Evolutionary conservation across 2,888 invertebrate species (phyloP).

Genomic region (Pyrocoelia pectoralis): DNA sequence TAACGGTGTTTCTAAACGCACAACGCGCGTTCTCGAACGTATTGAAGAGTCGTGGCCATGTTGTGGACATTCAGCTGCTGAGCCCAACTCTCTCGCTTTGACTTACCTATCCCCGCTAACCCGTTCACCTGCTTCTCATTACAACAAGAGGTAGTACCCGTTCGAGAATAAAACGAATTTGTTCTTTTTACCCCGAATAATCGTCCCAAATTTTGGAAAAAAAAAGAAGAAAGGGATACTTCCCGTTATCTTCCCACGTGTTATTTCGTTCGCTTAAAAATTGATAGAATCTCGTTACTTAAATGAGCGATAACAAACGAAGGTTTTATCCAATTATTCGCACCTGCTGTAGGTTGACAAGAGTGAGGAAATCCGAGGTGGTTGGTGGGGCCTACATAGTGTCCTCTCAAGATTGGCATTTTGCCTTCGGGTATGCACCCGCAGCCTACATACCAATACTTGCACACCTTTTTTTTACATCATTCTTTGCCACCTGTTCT

Average conservation of each 20-base stretch:
- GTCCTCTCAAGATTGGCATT: constrained; percentile 36
- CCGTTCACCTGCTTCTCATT: constrained; percentile 48
- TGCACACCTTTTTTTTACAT: constrained; percentile 37
- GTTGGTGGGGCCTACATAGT: constrained; percentile 26
- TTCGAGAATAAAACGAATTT: constrained; percentile 13
- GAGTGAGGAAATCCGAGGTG: constrained; percentile 16
- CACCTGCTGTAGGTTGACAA: constrained; percentile 35
- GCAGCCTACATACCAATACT: constrained; percentile 34
- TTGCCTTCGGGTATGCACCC: constrained; percentile 33
- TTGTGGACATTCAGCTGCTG: constrained; percentile 41
- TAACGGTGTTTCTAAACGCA: constrained; percentile 9
- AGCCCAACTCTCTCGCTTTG: constrained; percentile 29
- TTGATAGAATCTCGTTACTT: no score
- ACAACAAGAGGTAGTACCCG: constrained; percentile 16
- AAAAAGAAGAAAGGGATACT: neutral
- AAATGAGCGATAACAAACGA: neutral
- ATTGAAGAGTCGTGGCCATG: constrained; percentile 43
- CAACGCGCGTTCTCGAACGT: constrained; percentile 26
- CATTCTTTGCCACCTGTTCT: constrained; percentile 26
- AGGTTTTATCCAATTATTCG: constrained; percentile 3
- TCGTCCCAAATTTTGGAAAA: no score
- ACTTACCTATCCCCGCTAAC: constrained; percentile 41
- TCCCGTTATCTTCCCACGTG: no score
- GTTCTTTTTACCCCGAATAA: no score
- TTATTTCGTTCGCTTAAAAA: no score